These are phyloP conservation scores for Oreochromis grahami DNA, from an alignment of 2,797 vertebrate species.

Conservation along the genomic window DNA sequence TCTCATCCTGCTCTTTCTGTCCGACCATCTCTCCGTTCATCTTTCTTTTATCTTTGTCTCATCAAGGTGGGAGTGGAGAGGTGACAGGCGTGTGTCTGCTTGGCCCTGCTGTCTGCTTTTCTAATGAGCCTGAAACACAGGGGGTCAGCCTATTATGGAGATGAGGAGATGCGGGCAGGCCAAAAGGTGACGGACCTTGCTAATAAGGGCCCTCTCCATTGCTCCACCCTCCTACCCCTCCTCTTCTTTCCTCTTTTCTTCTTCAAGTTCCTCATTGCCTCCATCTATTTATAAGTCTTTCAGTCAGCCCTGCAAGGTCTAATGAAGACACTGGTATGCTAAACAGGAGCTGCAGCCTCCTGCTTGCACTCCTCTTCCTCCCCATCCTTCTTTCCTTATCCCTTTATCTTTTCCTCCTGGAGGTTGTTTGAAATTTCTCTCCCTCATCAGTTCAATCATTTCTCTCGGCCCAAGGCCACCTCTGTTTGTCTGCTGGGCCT, in stretches of 20 bases:
- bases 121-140: conserved; percentile 82
- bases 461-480: conserved; percentile 27
- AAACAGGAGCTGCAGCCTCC: conserved; percentile 30
- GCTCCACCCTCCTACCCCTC: not conserved
- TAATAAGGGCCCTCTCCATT: conserved; percentile 66
- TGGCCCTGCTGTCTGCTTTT: conserved; percentile 72
- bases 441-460: conserved; percentile 11
- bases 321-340: conserved; percentile 47
- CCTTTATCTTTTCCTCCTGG: conserved; percentile 39
- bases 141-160: conserved; percentile 87
- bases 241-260: not conserved
- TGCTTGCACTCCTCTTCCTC: not conserved
- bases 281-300: not conserved
- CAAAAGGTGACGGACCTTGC: conserved; percentile 78
- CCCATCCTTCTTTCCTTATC: conserved; percentile 4
- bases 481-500: conserved; percentile 40
- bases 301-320: conserved; percentile 4
- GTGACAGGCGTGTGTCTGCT: conserved; percentile 73
- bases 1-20: conserved; percentile 20
- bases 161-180: conserved; percentile 74
- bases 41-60: conserved; percentile 53
- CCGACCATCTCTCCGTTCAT: conserved; percentile 37
- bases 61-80: conserved; percentile 48
- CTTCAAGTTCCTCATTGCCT: not conserved
- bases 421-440: conserved; percentile 49